Evolutionary conservation across 2,888 invertebrate species (phyloP).

Genomic region (Lycophotia porphyrea): DNA sequence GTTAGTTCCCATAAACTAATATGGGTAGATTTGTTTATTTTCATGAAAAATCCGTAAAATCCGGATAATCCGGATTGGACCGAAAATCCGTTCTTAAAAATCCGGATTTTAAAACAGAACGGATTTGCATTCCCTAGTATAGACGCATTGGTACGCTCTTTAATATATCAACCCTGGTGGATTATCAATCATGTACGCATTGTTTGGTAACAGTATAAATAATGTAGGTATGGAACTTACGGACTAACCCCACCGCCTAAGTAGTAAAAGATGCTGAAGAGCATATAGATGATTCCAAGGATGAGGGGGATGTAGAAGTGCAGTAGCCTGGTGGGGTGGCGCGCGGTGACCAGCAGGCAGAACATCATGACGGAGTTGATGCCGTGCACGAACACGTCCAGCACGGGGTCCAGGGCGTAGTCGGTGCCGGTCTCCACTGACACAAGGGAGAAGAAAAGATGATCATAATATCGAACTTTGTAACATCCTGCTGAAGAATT

Average conservation of each 20-base stretch:
- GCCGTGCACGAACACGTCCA: constrained; percentile 86
- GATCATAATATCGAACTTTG: constrained; percentile 1
- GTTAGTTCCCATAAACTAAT: too few relatives aligned
- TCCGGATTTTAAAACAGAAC: too few relatives aligned
- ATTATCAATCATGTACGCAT: background rate
- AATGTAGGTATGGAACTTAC: constrained; percentile 76
- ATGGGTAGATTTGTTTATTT: too few relatives aligned
- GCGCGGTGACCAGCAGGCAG: constrained; percentile 92
- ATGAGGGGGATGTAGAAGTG: constrained; percentile 91
- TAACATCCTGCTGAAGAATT: background rate
- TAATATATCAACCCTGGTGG: background rate
- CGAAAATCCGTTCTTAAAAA: too few relatives aligned
- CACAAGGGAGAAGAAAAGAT: background rate
- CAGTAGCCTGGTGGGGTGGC: constrained; percentile 92
- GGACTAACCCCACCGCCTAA: constrained; percentile 93
- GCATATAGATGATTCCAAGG: constrained; percentile 91
- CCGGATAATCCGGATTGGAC: too few relatives aligned
- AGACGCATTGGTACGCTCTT: background rate
- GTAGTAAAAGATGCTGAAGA: constrained; percentile 93
- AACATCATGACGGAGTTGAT: constrained; percentile 94
- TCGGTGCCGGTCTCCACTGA: constrained; percentile 71
- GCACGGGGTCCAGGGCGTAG: constrained; percentile 71
- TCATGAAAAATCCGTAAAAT: too few relatives aligned
- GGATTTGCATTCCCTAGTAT: too few relatives aligned
- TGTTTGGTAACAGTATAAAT: background rate